These are phyloP conservation scores for Mongoloraphidia duomilia DNA, from an alignment of 2,888 invertebrate species.

Conservation along the genomic window DNA sequence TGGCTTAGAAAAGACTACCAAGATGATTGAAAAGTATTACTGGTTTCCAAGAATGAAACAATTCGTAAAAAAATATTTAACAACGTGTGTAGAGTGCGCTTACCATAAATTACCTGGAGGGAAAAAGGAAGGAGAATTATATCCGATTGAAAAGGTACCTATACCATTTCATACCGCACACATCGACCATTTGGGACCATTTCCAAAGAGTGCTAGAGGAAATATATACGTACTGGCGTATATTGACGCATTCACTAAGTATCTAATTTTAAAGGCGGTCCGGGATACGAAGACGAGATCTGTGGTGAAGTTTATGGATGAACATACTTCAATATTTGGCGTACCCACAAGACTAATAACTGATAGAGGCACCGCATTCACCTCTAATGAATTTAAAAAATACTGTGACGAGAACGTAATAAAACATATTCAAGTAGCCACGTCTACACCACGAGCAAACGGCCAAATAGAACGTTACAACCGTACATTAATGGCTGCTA, in stretches of 20 bases:
- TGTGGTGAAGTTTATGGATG: no score
- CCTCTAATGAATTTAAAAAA: conserved; percentile 10
- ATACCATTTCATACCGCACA: conserved; percentile 11
- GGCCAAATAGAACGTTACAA: conserved; percentile 14
- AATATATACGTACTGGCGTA: conserved; percentile 8
- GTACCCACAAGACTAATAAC: conserved; percentile 9
- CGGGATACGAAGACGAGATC: no score
- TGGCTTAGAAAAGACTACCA: conserved; percentile 8
- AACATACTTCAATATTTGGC: no score
- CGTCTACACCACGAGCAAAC: conserved; percentile 13
- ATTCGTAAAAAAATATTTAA: conserved; percentile 8
- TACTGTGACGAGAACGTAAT: conserved; percentile 10
- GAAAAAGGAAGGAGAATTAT: conserved; percentile 11
- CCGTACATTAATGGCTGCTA: conserved; percentile 6
- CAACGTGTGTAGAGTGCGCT: conserved; percentile 10
- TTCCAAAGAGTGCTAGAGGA: conserved; percentile 6
- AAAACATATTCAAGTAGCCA: conserved; percentile 7
- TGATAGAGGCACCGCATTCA: conserved; percentile 14
- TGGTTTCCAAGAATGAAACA: conserved; percentile 12
- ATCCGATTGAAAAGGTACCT: conserved; percentile 10
- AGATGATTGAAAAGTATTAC: conserved; percentile 6
- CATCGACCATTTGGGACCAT: conserved; percentile 15
- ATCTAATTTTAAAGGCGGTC: no score
- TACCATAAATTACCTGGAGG: conserved; percentile 1
- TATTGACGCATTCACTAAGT: conserved; percentile 9